These are phyloP conservation scores for Notolepis coatsorum DNA, from an alignment of 2,797 vertebrate genomes.

Conservation along the genomic window DNA sequence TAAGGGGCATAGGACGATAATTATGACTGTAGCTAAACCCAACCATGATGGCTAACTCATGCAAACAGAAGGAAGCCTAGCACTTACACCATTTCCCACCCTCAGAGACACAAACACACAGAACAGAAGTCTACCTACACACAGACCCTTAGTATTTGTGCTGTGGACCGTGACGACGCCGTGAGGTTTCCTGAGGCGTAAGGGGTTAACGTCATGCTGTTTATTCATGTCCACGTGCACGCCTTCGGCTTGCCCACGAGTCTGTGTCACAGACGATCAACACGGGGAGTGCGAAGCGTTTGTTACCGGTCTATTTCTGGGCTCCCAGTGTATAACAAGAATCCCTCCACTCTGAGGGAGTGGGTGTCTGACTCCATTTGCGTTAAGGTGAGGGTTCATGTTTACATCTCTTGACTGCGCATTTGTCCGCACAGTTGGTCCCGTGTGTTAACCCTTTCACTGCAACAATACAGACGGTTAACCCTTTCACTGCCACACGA, in stretches of 20 bases:
- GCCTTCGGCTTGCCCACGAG: slow-evolving; percentile 51
- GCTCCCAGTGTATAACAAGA: slow-evolving; percentile 37
- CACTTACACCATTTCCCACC: slow-evolving; percentile 32
- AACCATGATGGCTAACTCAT: background rate
- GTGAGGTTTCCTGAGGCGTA: slow-evolving; percentile 53
- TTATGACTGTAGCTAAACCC: too few relatives aligned
- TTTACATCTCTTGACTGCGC: too few relatives aligned
- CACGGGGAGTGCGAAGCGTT: slow-evolving; percentile 50
- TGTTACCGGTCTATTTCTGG: slow-evolving; percentile 46
- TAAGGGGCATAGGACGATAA: too few relatives aligned
- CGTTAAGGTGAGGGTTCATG: slow-evolving; percentile 28
- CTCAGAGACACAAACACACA: slow-evolving; percentile 24
- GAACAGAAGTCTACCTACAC: slow-evolving; percentile 2
- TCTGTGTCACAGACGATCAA: slow-evolving; percentile 66
- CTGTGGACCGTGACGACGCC: slow-evolving; percentile 35
- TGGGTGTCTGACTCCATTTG: slow-evolving; percentile 34
- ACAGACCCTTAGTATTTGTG: slow-evolving; percentile 25
- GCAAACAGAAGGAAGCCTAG: slow-evolving; percentile 18
- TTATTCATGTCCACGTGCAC: slow-evolving; percentile 56
- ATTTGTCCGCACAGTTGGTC: too few relatives aligned
- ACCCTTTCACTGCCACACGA: too few relatives aligned
- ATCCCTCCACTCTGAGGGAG: slow-evolving; percentile 20
- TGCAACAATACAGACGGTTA: too few relatives aligned
- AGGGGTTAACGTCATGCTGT: slow-evolving; percentile 54
- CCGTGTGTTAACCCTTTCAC: too few relatives aligned